These are phyloP conservation scores for Cyaniris semiargus DNA, from an alignment of 2,888 invertebrate species.

Conservation along the genomic window DNA sequence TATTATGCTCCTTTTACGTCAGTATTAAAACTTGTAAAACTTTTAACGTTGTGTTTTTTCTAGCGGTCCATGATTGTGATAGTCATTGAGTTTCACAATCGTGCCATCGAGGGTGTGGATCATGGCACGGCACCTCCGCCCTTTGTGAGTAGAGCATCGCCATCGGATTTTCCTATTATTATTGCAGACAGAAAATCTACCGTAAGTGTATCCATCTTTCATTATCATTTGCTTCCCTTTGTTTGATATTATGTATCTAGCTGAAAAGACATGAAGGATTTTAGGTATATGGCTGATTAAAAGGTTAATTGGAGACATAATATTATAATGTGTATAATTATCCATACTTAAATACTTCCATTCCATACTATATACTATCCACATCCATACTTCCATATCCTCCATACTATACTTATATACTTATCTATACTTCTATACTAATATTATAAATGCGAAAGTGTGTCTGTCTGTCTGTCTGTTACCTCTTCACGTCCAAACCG, in stretches of 20 bases:
- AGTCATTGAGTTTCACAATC: constrained; percentile 37
- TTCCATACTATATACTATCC: no score
- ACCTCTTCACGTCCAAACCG: no score
- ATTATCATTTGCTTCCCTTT: constrained; percentile 46
- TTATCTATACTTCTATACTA: no score
- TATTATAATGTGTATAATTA: no score
- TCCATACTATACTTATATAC: no score
- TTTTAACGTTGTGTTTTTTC: background rate
- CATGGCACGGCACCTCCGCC: constrained; percentile 39
- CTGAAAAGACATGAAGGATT: constrained; percentile 36
- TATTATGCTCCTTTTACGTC: background rate
- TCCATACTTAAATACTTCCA: no score
- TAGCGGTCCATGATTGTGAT: constrained; percentile 39
- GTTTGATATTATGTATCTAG: constrained; percentile 42
- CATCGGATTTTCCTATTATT: constrained; percentile 47
- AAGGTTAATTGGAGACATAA: background rate
- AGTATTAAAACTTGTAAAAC: background rate
- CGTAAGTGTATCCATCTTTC: constrained; percentile 50
- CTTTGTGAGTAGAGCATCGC: constrained; percentile 57
- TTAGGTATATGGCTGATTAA: constrained; percentile 31
- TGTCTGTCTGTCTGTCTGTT: no score
- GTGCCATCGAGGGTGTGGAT: constrained; percentile 38
- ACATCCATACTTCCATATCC: no score
- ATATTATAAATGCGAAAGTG: no score
- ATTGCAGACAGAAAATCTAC: constrained; percentile 37